Base-by-base conservation (phyloP, 2,888 invertebrate genomes). In the Platerodrilus igneus region DNA sequence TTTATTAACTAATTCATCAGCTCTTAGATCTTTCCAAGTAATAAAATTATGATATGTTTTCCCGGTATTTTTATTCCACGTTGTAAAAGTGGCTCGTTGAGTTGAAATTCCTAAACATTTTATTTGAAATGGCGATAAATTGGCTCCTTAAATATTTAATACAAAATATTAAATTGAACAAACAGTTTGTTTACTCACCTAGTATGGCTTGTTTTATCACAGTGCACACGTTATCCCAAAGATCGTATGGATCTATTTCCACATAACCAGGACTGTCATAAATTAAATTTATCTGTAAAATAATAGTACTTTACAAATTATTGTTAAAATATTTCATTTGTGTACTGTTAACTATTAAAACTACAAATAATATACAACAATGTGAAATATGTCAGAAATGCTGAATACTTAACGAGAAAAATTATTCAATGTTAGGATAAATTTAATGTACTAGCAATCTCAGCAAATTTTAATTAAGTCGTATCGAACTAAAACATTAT, bases 231-330 rank as follows among this genome's bases (percentile, higher is more conserved):
- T 76, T 75, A 4, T 69, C 65, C 86, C 91, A 91, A 43, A 95
- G 66, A 50, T 79, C 74, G 51, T 88, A 82, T 2, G 93, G 92
- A 60, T 90, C 83, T 50, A 95, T 91, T 75, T 95, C 95, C 45
- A 85, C 86, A 68, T 78, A 83, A 8, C 90, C 90, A 29, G 81
- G 79, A 48, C 78, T 67, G 0, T 92, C 89, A 66, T 86, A 86
- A 21, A 86, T 71, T 22, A 93, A 67, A 50, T 81, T 74, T 32
- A 91, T 80, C 92, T 93, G 62, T 27, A 63, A 63, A n/a, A n/a
- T n/a, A n/a, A n/a, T n/a, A n/a, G n/a, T n/a, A n/a, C n/a, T n/a
- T n/a, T n/a, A n/a, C n/a, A n/a, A n/a, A n/a, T n/a, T n/a, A n/a
- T n/a, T n/a, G n/a, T n/a, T n/a, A n/a, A n/a, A n/a, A n/a, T n/a